A percentile compares a stretch with the other conserved stretches of the same genome.
Evolutionary conservation across 2,888 invertebrate genomes (phyloP).

Genomic region (Stenolophus ochropezus): DNA sequence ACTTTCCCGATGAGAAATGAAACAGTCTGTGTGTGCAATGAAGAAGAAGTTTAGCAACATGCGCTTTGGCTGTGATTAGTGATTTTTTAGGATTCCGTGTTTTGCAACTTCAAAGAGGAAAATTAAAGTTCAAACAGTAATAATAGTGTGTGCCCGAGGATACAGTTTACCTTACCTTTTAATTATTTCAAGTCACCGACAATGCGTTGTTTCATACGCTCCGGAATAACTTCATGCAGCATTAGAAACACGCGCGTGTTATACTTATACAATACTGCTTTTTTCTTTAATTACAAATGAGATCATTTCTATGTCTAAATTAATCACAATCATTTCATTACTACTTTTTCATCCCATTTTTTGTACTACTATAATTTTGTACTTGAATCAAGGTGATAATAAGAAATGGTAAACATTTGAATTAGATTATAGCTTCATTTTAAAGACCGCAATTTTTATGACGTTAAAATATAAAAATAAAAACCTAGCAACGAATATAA

Average conservation of each 20-base stretch:
- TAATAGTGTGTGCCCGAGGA: constrained; percentile 43
- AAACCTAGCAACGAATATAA: too few relatives aligned
- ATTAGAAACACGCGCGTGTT: constrained; percentile 1
- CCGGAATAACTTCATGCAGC: neutral
- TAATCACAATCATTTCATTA: neutral
- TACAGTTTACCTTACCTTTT: constrained; percentile 52
- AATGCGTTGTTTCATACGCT: constrained; percentile 25
- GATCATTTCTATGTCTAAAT: constrained; percentile 23
- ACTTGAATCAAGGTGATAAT: too few relatives aligned
- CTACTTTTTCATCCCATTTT: neutral
- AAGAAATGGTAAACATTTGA: too few relatives aligned
- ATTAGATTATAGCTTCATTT: too few relatives aligned
- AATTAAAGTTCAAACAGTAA: constrained; percentile 56
- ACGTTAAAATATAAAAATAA: too few relatives aligned
- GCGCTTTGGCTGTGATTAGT: constrained; percentile 36
- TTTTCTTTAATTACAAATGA: constrained; percentile 20
- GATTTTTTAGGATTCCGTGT: constrained; percentile 41
- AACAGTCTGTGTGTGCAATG: constrained; percentile 30
- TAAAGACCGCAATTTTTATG: too few relatives aligned
- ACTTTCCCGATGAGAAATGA: constrained; percentile 16
- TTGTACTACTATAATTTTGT: too few relatives aligned
- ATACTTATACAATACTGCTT: neutral
- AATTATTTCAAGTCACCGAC: constrained; percentile 46
- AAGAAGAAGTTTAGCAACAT: constrained; percentile 8
- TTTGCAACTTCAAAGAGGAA: constrained; percentile 52